A percentile compares a stretch with the other conserved stretches of the same genome.
These are phyloP conservation scores for Meteorus cinctellus DNA, from an alignment of 2,888 invertebrate species.

Conservation along the genomic window DNA sequence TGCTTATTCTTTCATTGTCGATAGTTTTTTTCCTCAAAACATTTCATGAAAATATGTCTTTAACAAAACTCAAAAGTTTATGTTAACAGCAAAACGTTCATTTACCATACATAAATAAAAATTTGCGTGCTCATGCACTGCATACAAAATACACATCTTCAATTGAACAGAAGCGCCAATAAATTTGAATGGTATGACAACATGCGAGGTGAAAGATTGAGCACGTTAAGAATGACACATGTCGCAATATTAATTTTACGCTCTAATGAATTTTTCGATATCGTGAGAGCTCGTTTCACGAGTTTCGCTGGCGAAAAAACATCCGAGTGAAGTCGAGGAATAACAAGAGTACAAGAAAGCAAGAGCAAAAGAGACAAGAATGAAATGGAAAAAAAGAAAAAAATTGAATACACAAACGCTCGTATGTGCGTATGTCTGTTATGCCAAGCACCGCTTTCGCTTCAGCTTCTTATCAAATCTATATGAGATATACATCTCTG, in stretches of 20 bases:
- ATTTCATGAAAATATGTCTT: background rate
- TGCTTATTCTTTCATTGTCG: background rate
- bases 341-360: slow-evolving; percentile 11
- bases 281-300: slow-evolving; percentile 17
- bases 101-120: background rate
- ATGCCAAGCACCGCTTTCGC: slow-evolving; percentile 28
- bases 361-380: slow-evolving; percentile 13
- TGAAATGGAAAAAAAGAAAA: background rate
- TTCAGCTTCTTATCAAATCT: slow-evolving; percentile 38
- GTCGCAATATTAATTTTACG: slow-evolving; percentile 42
- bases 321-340: background rate
- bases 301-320: slow-evolving; percentile 17
- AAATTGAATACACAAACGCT: background rate
- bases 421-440: slow-evolving; percentile 2
- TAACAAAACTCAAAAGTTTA: background rate
- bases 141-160: background rate
- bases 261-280: slow-evolving; percentile 31
- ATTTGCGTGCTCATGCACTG: background rate
- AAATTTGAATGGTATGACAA: slow-evolving; percentile 2
- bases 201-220: background rate
- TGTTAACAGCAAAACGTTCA: background rate
- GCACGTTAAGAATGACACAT: slow-evolving; percentile 28
- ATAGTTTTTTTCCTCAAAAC: background rate
- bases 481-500: slow-evolving; percentile 35
- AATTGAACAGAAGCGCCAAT: background rate